These are phyloP conservation scores for Perca fluviatilis DNA, from an alignment of 2,113 vertebrate genomes.

Conservation along the genomic window DNA sequence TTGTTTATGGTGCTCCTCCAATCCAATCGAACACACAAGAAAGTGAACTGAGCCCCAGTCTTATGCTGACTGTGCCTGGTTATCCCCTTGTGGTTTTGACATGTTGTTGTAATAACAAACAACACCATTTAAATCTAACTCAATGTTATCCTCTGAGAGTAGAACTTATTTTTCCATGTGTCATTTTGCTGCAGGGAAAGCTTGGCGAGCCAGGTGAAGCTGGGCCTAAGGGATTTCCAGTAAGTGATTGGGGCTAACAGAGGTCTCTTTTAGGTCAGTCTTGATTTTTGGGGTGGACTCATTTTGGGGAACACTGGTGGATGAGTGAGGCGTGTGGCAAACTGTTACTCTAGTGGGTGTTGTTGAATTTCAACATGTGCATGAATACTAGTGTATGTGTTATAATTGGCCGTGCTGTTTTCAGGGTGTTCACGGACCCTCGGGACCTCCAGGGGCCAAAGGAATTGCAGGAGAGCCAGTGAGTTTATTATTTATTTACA, in stretches of 20 bases:
- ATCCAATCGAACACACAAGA: neutral
- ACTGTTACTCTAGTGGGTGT: slow-evolving; percentile 17
- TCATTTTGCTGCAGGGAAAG: slow-evolving; percentile 86
- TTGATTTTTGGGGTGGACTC: slow-evolving; percentile 31
- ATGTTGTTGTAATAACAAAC: neutral
- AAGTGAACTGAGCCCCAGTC: neutral
- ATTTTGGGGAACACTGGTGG: slow-evolving; percentile 23
- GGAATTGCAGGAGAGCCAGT: slow-evolving; percentile 92
- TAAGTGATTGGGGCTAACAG: slow-evolving; percentile 83
- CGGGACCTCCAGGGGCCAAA: slow-evolving; percentile 92
- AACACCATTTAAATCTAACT: neutral
- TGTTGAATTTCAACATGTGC: slow-evolving; percentile 2
- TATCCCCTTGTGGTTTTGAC: neutral
- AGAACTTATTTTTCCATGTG: slow-evolving; percentile 9
- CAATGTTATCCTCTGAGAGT: neutral
- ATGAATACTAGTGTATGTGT: slow-evolving; percentile 25
- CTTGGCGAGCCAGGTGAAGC: slow-evolving; percentile 89
- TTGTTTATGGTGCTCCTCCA: no score
- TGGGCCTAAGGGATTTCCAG: slow-evolving; percentile 90
- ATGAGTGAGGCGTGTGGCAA: slow-evolving; percentile 12
- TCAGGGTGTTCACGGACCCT: slow-evolving; percentile 92
- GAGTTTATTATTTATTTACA: slow-evolving; percentile 66
- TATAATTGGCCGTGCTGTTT: slow-evolving; percentile 60
- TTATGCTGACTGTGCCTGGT: neutral
- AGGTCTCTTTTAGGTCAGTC: slow-evolving; percentile 49